phyloP scores from a whole-genome alignment of 1,140 invertebrate genomes.

The Drosophila pandora region DNA sequence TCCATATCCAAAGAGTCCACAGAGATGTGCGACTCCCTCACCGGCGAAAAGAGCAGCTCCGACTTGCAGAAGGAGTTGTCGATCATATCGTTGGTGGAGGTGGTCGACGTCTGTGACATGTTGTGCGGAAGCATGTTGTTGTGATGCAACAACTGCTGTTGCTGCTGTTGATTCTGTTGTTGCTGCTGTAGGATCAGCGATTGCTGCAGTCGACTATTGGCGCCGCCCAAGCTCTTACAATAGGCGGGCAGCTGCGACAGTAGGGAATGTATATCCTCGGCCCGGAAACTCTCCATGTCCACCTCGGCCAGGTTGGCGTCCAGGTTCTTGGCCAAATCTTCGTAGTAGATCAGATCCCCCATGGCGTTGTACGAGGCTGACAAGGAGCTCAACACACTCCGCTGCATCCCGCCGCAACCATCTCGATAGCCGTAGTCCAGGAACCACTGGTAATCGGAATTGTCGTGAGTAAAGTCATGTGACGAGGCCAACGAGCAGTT shows the following conservation, averaged over 20 bases:
- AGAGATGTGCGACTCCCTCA: constrained; percentile 94
- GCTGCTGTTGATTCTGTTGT: constrained; percentile 67
- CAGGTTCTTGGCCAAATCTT: constrained; percentile 93
- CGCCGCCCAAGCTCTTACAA: constrained; percentile 83
- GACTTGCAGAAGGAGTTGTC: constrained; percentile 92
- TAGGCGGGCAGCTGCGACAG: constrained; percentile 91
- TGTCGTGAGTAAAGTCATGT: constrained; percentile 92
- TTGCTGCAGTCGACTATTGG: constrained; percentile 76
- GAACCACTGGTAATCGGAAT: constrained; percentile 95
- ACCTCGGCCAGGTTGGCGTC: constrained; percentile 97
- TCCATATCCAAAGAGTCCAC: constrained; percentile 96
- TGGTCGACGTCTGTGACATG: constrained; percentile 81
- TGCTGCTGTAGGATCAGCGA: constrained; percentile 81
- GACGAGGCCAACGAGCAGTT: constrained; percentile 83
- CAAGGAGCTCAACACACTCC: constrained; percentile 91
- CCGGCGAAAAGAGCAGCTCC: constrained; percentile 94
- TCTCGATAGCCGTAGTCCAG: constrained; percentile 94
- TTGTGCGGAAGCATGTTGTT: constrained; percentile 74
- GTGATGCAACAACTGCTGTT: constrained; percentile 51
- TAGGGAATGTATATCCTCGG: constrained; percentile 94
- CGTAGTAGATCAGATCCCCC: constrained; percentile 90
- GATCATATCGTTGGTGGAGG: constrained; percentile 78
- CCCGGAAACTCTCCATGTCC: constrained; percentile 96
- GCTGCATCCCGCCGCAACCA: constrained; percentile 90
- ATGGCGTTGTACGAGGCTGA: constrained; percentile 90